Percentiles rank a stretch among this genome's conserved stretches.
Evolutionary conservation across 30 jellyfish, hydroid and myxozoan genomes (phyloP).

Genomic region (Pseudorhiza aurosa): DNA sequence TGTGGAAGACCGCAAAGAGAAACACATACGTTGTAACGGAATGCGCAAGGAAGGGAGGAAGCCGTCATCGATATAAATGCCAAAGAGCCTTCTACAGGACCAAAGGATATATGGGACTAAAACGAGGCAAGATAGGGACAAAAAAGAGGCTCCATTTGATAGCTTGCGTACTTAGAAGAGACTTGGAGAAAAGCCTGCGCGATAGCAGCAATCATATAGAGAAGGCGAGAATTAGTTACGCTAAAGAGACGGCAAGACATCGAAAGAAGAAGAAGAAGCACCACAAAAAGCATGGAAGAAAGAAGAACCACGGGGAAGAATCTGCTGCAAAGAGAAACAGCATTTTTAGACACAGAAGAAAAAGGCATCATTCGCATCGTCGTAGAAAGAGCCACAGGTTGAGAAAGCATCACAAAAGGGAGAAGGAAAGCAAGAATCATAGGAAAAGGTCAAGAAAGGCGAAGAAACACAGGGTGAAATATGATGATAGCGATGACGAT

Average conservation of each 20-base stretch:
- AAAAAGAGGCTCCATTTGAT: constrained; percentile 8
- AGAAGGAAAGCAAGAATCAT: neutral
- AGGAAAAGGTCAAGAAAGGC: neutral
- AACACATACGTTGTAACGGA: constrained; percentile 44
- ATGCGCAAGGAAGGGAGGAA: constrained; percentile 23
- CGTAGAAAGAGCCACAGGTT: neutral
- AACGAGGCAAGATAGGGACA: neutral
- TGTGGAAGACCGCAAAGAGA: constrained; percentile 15
- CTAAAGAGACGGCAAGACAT: neutral
- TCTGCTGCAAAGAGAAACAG: constrained; percentile 5
- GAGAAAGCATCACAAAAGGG: constrained; percentile 13
- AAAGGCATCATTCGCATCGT: neutral
- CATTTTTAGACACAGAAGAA: neutral
- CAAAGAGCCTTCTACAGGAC: constrained; percentile 37
- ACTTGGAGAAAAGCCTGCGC: neutral
- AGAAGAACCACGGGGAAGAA: neutral
- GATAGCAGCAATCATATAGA: neutral
- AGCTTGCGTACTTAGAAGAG: constrained; percentile 16
- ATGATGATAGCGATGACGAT: constrained; percentile 31
- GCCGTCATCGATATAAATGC: constrained; percentile 22
- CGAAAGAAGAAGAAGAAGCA: neutral
- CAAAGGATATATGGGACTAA: constrained; percentile 45
- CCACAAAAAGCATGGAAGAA: neutral
- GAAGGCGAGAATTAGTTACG: constrained; percentile 9
- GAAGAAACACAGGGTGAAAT: neutral